A percentile compares a stretch with the other conserved stretches of the same genome.
phyloP scores from a whole-genome alignment of 2,888 invertebrate species.

The Aphelenchoides bicaudatus region DNA sequence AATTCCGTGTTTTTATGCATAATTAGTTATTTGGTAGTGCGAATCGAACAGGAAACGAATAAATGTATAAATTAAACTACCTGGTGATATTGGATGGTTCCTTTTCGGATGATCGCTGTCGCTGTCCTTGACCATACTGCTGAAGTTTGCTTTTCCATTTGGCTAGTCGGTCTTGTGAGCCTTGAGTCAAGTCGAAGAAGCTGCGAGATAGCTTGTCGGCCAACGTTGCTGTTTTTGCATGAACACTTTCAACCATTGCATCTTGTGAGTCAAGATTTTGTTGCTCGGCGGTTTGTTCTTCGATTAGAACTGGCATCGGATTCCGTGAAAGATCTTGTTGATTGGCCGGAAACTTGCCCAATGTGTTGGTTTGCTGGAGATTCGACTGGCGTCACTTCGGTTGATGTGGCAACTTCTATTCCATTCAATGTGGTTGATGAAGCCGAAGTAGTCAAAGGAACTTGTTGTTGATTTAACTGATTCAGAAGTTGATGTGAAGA shows the following conservation, averaged over 20 bases:
- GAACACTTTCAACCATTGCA: constrained; percentile 12
- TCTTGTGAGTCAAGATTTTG: constrained; percentile 12
- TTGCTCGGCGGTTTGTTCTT: background rate
- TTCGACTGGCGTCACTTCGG: constrained; percentile 6
- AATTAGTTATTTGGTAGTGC: too few relatives aligned
- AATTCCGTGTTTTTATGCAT: too few relatives aligned
- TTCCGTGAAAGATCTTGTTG: background rate
- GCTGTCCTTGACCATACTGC: constrained; percentile 19
- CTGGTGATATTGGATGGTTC: constrained; percentile 22
- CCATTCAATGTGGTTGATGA: background rate
- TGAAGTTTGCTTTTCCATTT: constrained; percentile 39
- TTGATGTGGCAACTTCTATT: too few relatives aligned
- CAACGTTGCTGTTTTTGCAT: constrained; percentile 27
- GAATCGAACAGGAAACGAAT: too few relatives aligned
- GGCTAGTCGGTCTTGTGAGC: constrained; percentile 32
- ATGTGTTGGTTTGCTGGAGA: background rate
- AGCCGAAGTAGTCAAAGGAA: constrained; percentile 6
- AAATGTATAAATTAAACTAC: too few relatives aligned
- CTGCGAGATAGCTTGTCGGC: constrained; percentile 35
- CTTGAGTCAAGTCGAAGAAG: constrained; percentile 38
- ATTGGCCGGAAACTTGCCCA: constrained; percentile 12
- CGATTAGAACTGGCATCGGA: constrained; percentile 1
- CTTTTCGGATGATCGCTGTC: constrained; percentile 23
- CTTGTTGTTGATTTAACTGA: background rate
- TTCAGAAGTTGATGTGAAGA: constrained; percentile 13